Evolutionary conservation across 2,797 vertebrate genomes (phyloP).

Genomic region (Pseudochirops corinnae): DNA sequence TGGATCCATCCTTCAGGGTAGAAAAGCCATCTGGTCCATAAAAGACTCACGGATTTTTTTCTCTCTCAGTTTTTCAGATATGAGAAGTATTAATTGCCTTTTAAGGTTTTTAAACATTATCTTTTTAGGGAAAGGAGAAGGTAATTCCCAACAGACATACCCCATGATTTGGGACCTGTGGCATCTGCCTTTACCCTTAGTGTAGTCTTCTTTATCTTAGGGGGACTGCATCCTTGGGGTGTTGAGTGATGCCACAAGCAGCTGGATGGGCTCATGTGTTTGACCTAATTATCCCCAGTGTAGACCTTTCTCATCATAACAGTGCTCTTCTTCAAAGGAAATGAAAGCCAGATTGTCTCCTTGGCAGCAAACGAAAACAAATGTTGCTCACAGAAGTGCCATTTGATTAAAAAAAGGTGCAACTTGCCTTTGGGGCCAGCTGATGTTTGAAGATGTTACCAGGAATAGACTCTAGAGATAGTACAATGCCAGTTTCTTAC

Average conservation of each 20-base stretch:
- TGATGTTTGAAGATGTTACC: constrained; percentile 69
- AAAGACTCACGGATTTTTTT: background rate
- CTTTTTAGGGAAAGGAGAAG: constrained; percentile 21
- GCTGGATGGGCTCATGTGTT: constrained; percentile 75
- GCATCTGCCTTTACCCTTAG: background rate
- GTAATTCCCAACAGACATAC: background rate
- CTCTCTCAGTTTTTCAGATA: constrained; percentile 42
- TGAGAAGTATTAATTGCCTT: constrained; percentile 41
- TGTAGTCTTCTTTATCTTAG: constrained; percentile 13
- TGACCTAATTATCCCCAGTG: constrained; percentile 81
- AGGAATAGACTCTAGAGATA: constrained; percentile 69
- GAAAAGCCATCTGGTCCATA: background rate
- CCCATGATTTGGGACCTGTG: background rate
- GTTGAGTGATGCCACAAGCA: constrained; percentile 68
- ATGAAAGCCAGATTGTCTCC: constrained; percentile 84
- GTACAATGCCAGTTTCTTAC: constrained; percentile 53
- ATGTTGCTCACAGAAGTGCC: constrained; percentile 74
- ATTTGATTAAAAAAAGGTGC: constrained; percentile 81
- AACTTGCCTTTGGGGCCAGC: constrained; percentile 59
- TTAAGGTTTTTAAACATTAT: constrained; percentile 2
- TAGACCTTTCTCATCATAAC: constrained; percentile 80
- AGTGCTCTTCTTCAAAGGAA: constrained; percentile 85
- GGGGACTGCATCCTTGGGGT: constrained; percentile 63
- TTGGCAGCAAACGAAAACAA: constrained; percentile 83
- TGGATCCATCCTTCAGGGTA: background rate